Percentiles rank a stretch among this genome's conserved stretches.
These are phyloP conservation scores for Hydrozoanthus gracilis DNA, from an alignment of 92 coral and sea anemone genomes.

Conservation along the genomic window DNA sequence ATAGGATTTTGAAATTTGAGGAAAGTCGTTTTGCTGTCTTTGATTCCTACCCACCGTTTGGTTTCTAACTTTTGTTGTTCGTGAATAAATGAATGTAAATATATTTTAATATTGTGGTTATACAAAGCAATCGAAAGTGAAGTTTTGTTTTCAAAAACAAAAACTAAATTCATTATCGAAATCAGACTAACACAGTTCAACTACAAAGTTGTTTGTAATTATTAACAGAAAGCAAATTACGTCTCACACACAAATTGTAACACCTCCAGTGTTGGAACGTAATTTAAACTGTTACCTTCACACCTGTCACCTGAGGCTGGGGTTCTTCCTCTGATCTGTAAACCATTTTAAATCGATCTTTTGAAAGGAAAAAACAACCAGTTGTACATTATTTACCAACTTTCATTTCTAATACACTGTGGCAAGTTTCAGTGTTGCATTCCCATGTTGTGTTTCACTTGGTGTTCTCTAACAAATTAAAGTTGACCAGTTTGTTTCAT, in stretches of 20 bases:
- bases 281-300: constrained; percentile 3
- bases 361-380: background rate
- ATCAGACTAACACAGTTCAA: background rate
- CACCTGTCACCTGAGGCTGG: constrained; percentile 2
- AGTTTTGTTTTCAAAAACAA: too few relatives aligned
- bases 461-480: too few relatives aligned
- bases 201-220: background rate
- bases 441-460: background rate
- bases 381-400: background rate
- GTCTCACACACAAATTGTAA: background rate
- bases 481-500: too few relatives aligned
- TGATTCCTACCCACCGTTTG: too few relatives aligned
- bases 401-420: background rate
- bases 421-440: too few relatives aligned
- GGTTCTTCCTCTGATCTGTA: constrained; percentile 3
- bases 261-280: background rate
- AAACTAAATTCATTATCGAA: background rate
- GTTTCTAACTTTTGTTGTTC: too few relatives aligned
- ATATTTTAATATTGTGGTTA: too few relatives aligned
- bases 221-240: background rate
- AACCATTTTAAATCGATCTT: constrained; percentile 2
- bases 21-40: too few relatives aligned
- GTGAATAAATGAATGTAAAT: too few relatives aligned
- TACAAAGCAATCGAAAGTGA: too few relatives aligned
- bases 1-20: too few relatives aligned